phyloP scores from a whole-genome alignment of 2,797 vertebrate genomes.

The Poecilia velifera region DNA sequence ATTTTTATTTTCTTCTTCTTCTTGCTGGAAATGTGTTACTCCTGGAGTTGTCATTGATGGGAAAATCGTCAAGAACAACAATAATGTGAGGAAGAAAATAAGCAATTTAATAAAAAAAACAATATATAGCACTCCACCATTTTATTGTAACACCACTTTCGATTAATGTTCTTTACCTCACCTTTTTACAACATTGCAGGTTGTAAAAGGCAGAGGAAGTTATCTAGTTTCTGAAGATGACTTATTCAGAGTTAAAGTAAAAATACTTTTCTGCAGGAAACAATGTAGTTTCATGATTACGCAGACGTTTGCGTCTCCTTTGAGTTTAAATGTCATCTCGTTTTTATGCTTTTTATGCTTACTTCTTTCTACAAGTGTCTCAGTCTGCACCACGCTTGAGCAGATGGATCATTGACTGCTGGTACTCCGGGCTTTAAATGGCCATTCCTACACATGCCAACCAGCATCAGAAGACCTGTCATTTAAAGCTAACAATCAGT shows the following conservation, averaged over 20 bases:
- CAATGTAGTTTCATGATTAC: constrained; percentile 10
- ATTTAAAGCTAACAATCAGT: constrained; percentile 83
- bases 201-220: constrained; percentile 46
- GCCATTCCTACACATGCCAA: constrained; percentile 59
- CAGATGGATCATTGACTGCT: constrained; percentile 78
- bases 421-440: constrained; percentile 54
- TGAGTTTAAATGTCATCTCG: neutral
- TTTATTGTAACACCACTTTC: constrained; percentile 33
- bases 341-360: constrained; percentile 26
- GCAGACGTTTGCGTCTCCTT: constrained; percentile 10
- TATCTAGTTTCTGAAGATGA: neutral
- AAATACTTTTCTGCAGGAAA: constrained; percentile 32
- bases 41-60: constrained; percentile 66
- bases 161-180: constrained; percentile 36
- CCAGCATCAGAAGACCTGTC: constrained; percentile 79
- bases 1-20: constrained; percentile 37
- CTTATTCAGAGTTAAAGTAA: constrained; percentile 23
- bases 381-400: constrained; percentile 53
- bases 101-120: constrained; percentile 43
- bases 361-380: neutral
- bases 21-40: constrained; percentile 72
- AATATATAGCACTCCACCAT: constrained; percentile 23
- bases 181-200: constrained; percentile 45
- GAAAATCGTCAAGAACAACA: constrained; percentile 59
- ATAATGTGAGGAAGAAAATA: constrained; percentile 31